A percentile compares a stretch with the other conserved stretches of the same genome.
Conservation (phyloP, 2,113 vertebrate species). For the Machaerirhynchus nigripectus region DNA sequence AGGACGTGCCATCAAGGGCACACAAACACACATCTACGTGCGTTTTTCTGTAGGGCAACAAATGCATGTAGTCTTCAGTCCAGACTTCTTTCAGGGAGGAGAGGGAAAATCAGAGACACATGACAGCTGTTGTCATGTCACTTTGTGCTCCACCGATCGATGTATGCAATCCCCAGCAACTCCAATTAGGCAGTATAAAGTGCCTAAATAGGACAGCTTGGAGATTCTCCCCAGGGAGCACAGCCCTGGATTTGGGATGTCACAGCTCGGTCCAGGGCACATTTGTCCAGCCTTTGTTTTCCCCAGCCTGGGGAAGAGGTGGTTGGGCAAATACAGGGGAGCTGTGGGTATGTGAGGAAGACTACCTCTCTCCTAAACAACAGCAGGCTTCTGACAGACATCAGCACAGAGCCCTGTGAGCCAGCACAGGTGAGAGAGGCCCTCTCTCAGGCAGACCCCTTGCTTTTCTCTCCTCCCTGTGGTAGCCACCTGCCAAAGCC, state of each 20-base stretch:
- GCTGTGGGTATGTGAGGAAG: fast-evolving
- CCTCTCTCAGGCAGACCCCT: fast-evolving
- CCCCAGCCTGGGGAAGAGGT: background rate
- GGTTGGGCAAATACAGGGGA: background rate
- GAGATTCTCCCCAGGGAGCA: background rate
- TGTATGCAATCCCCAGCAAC: background rate
- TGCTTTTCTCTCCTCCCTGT: background rate
- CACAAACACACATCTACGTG: fast-evolving
- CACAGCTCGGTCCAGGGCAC: background rate
- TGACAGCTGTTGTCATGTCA: fast-evolving
- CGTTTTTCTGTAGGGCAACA: background rate
- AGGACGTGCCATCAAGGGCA: background rate
- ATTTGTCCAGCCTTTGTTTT: background rate
- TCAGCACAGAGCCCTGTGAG: background rate
- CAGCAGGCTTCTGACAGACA: background rate
- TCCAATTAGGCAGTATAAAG: background rate
- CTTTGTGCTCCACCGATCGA: background rate
- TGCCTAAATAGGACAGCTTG: background rate
- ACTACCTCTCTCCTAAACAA: background rate
- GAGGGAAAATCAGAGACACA: background rate
- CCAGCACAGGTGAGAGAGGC: background rate
- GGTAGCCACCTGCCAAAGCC: background rate
- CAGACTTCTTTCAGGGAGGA: background rate
- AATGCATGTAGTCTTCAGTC: background rate
- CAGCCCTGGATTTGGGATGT: background rate